phyloP scores from a whole-genome alignment of 2,113 vertebrate genomes.

The Perognathus longimembris region DNA sequence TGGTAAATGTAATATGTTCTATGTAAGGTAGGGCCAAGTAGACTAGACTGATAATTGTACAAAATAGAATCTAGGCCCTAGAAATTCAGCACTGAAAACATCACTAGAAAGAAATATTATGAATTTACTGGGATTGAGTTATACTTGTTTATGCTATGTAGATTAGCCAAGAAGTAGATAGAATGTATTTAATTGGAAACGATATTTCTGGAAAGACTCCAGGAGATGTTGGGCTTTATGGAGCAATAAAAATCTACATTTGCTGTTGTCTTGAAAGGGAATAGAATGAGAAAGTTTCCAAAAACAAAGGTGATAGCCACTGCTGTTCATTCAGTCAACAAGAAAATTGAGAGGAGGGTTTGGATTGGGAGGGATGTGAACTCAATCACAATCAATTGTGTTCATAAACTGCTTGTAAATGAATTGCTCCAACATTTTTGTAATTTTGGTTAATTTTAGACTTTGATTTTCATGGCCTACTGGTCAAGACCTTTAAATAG shows the following conservation, averaged over 20 bases:
- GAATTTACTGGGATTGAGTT: neutral
- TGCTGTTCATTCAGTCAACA: neutral
- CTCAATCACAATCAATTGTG: neutral
- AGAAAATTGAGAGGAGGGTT: neutral
- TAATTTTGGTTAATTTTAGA: neutral
- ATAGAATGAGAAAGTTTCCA: neutral
- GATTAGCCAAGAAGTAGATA: constrained; percentile 25
- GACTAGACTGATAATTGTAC: neutral
- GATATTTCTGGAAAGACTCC: neutral
- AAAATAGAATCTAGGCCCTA: neutral
- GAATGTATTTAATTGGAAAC: constrained; percentile 10
- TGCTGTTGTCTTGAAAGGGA: neutral
- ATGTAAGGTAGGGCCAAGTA: neutral
- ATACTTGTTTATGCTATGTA: neutral
- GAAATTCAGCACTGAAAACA: constrained; percentile 11
- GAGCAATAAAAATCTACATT: neutral
- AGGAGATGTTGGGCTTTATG: neutral
- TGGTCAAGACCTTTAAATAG: neutral
- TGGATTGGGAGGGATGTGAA: no score
- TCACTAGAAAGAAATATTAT: neutral
- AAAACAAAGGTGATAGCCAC: neutral
- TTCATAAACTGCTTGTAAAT: constrained; percentile 40
- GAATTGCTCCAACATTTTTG: neutral
- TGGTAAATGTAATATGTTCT: neutral
- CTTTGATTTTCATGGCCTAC: constrained; percentile 10